A percentile compares a stretch with the other conserved stretches of the same genome.
Conservation (phyloP, 2,888 invertebrate species). For the Dicyrtoma fusca region DNA sequence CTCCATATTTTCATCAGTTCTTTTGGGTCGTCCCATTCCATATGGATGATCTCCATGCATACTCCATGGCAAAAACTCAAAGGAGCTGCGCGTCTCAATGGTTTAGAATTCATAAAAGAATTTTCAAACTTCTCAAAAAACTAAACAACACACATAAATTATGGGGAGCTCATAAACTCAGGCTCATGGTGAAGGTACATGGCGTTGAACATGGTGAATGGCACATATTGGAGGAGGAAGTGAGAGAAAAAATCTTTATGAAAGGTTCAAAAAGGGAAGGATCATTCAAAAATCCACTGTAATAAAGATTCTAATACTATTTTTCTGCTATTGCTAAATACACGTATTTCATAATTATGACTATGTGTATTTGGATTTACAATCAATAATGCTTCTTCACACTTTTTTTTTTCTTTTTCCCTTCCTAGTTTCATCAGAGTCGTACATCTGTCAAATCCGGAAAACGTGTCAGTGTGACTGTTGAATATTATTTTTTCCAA, state of each 20-base stretch:
- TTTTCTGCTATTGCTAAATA: too few species aligned
- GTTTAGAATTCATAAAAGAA: conserved; percentile 28
- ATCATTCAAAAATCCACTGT: background rate
- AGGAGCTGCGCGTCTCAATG: conserved; percentile 8
- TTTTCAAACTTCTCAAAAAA: conserved; percentile 14
- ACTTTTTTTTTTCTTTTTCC: too few species aligned
- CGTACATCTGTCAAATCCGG: too few species aligned
- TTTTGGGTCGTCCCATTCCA: conserved; percentile 22
- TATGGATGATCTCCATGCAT: background rate
- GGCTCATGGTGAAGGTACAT: background rate
- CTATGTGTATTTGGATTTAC: too few species aligned
- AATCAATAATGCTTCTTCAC: too few species aligned
- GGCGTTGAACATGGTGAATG: background rate
- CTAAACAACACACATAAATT: conserved; percentile 23
- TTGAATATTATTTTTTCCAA: too few species aligned
- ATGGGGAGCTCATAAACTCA: conserved; percentile 20
- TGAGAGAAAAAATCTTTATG: too few species aligned
- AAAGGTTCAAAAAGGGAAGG: too few species aligned
- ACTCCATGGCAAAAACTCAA: conserved; percentile 2
- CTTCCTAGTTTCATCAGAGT: too few species aligned
- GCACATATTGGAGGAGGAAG: background rate
- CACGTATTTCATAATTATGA: too few species aligned
- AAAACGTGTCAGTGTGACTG: too few species aligned
- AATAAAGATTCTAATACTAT: conserved; percentile 1
- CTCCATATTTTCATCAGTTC: conserved; percentile 6